These are phyloP conservation scores for Orchesella flavescens DNA, from an alignment of 2,888 invertebrate genomes.

Conservation along the genomic window DNA sequence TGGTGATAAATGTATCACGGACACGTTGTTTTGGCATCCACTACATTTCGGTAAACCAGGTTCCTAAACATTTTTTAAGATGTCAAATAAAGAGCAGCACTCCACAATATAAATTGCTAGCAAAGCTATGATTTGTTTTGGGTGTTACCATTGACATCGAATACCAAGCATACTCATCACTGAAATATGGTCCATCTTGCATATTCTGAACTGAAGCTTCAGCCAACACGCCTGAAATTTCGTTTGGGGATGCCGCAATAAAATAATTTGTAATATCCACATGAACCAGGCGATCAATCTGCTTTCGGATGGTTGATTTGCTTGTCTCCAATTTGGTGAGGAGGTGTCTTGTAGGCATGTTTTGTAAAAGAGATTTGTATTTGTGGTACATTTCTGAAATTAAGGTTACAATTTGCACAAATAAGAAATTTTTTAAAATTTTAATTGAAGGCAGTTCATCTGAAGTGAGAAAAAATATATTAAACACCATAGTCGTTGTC, in stretches of 20 bases:
- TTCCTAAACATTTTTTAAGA: constrained; percentile 41
- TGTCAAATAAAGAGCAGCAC: not conserved
- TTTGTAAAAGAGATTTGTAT: constrained; percentile 90
- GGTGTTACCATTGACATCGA: constrained; percentile 81
- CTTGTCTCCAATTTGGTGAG: constrained; percentile 77
- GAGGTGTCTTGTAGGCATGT: constrained; percentile 91
- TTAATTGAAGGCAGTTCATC: too few relatives aligned
- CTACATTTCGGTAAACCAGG: constrained; percentile 62
- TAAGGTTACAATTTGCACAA: not conserved
- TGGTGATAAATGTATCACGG: constrained; percentile 68
- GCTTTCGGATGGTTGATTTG: constrained; percentile 78
- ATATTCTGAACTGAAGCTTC: constrained; percentile 64
- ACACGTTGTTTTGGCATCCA: constrained; percentile 61
- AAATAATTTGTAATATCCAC: constrained; percentile 93
- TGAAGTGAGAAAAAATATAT: too few relatives aligned
- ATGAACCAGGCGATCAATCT: constrained; percentile 83
- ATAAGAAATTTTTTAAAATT: too few relatives aligned
- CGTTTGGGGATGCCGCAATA: constrained; percentile 79
- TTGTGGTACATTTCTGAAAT: constrained; percentile 90
- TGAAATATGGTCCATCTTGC: constrained; percentile 78
- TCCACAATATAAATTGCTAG: too few relatives aligned
- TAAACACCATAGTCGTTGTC: constrained; percentile 86
- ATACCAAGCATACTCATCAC: constrained; percentile 90
- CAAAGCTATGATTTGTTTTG: too few relatives aligned
- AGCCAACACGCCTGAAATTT: constrained; percentile 67